A percentile compares a stretch with the other conserved stretches of the same genome.
phyloP scores from a whole-genome alignment of 2,888 invertebrate species.

The Pteria penguin region DNA sequence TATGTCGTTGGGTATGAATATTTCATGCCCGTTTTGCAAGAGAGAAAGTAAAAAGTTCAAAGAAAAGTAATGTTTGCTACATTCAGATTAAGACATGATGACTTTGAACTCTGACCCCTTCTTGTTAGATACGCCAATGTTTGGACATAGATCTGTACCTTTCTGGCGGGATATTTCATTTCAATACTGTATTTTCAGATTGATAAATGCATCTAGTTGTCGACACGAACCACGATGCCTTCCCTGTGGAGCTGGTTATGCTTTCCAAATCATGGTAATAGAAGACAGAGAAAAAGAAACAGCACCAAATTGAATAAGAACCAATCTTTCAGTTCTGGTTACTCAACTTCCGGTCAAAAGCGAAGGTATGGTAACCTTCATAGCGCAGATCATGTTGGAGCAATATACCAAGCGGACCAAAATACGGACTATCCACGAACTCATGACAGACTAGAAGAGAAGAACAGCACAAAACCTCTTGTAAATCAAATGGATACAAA shows the following conservation, averaged over 20 bases:
- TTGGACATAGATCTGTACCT: no score
- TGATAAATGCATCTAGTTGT: no score
- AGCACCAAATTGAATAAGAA: no score
- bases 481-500: neutral
- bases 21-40: no score
- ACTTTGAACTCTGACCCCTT: no score
- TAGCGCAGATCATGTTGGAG: slow-evolving; percentile 7
- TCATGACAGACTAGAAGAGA: neutral
- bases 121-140: no score
- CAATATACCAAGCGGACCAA: neutral
- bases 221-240: slow-evolving; percentile 30
- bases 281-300: neutral
- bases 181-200: no score
- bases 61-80: no score
- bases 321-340: neutral
- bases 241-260: slow-evolving; percentile 40
- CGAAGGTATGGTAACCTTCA: neutral
- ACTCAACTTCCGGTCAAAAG: neutral
- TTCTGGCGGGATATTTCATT: no score
- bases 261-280: slow-evolving; percentile 24
- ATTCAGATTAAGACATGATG: no score
- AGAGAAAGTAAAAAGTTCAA: no score
- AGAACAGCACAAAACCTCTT: neutral
- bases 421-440: neutral
- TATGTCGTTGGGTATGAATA: no score